These are phyloP conservation scores for Pyrgus malvae DNA, from an alignment of 2,888 invertebrate genomes.

Conservation along the genomic window DNA sequence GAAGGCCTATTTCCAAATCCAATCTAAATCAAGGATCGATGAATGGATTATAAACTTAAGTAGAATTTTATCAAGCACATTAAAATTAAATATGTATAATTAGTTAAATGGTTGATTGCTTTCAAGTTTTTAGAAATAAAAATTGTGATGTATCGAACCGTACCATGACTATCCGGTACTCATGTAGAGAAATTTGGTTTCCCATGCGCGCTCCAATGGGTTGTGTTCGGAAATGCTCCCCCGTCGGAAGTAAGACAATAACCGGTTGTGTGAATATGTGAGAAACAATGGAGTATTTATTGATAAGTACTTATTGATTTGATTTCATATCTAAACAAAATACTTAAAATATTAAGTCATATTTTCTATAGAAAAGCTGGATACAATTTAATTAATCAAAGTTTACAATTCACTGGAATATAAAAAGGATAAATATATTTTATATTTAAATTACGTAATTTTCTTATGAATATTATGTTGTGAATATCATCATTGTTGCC, in stretches of 20 bases:
- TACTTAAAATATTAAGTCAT: too few species aligned
- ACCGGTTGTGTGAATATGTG: constrained; percentile 47
- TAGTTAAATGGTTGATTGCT: neutral
- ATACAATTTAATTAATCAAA: too few species aligned
- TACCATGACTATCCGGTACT: constrained; percentile 26
- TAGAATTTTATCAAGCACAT: neutral
- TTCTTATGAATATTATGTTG: too few species aligned
- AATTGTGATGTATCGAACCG: neutral
- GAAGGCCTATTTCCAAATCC: too few species aligned
- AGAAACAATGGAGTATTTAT: constrained; percentile 40
- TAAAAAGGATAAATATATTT: too few species aligned
- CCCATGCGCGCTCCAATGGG: constrained; percentile 49
- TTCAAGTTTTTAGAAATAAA: neutral
- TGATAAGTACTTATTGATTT: constrained; percentile 1
- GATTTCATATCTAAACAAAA: constrained; percentile 3
- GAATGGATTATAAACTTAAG: neutral
- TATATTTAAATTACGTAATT: too few species aligned
- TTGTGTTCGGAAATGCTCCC: constrained; percentile 63
- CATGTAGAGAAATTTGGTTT: constrained; percentile 50
- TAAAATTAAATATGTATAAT: too few species aligned
- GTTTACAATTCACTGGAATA: too few species aligned
- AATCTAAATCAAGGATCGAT: too few species aligned
- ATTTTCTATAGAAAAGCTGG: too few species aligned
- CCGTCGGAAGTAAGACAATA: constrained; percentile 56
- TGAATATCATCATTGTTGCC: too few species aligned